phyloP scores from a whole-genome alignment of 2,797 vertebrate species.

The Gallinago solitaria region DNA sequence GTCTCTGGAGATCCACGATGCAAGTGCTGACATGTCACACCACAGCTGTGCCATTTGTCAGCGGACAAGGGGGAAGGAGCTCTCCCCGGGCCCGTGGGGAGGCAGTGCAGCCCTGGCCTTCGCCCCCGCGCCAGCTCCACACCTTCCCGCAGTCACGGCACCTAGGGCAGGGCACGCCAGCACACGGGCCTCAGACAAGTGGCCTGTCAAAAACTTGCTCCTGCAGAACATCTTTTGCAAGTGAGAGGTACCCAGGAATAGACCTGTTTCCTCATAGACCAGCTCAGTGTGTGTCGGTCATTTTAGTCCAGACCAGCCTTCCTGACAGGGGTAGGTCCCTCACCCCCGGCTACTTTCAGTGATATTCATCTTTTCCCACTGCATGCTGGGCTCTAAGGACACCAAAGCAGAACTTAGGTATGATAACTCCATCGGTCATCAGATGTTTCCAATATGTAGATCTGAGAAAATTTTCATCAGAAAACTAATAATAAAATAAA shows the following conservation, averaged over 20 bases:
- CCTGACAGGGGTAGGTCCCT: not conserved
- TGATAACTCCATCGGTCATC: rapidly evolving
- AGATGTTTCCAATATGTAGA: not conserved
- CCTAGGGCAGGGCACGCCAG: not conserved
- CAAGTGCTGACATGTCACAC: slow-evolving; percentile 71
- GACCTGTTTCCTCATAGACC: not conserved
- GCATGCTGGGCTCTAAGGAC: not conserved
- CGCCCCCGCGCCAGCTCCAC: rapidly evolving
- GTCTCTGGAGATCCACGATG: slow-evolving; percentile 56
- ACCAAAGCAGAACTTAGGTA: not conserved
- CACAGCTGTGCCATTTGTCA: slow-evolving; percentile 68
- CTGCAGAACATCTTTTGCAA: not conserved
- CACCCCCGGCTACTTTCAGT: not conserved
- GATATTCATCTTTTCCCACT: not conserved
- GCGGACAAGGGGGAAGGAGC: slow-evolving; percentile 9
- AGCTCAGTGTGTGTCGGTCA: not conserved
- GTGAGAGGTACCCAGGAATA: not conserved
- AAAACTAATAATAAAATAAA: not conserved
- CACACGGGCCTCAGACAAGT: not conserved
- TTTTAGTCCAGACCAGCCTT: not conserved
- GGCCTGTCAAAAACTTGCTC: not conserved
- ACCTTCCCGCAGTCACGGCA: not conserved
- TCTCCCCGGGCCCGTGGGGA: not conserved
- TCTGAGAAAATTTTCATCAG: not conserved
- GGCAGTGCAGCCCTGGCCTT: not conserved